A percentile compares a stretch with the other conserved stretches of the same genome.
phyloP scores from a whole-genome alignment of 1,140 invertebrate genomes.

The Zaprionus ornatus region DNA sequence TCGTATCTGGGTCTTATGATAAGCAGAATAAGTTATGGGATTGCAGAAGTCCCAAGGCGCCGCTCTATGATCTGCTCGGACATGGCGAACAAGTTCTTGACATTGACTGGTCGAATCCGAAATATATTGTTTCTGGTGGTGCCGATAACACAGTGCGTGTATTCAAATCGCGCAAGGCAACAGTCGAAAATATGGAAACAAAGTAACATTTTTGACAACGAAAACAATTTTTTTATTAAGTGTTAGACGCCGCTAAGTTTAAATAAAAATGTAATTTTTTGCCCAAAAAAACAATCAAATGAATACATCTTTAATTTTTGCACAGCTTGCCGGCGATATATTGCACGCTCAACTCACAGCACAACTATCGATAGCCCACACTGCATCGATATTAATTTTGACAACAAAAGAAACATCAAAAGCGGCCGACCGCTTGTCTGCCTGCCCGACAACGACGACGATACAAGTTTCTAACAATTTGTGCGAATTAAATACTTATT shows the following conservation, averaged over 20 bases:
- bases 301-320: background rate
- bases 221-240: conserved; percentile 20
- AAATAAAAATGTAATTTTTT: conserved; percentile 49
- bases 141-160: conserved; percentile 97
- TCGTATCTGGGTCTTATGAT: conserved; percentile 97
- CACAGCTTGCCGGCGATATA: conserved; percentile 26
- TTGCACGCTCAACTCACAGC: conserved; percentile 5
- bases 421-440: conserved; percentile 55
- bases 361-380: conserved; percentile 28
- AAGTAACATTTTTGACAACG: conserved; percentile 41
- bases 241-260: conserved; percentile 32
- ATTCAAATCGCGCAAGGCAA: conserved; percentile 88
- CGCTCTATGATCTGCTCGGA: conserved; percentile 96
- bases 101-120: conserved; percentile 96
- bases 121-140: conserved; percentile 95
- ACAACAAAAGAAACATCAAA: conserved; percentile 53
- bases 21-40: conserved; percentile 98
- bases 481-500: conserved; percentile 22
- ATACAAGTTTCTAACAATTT: conserved; percentile 27
- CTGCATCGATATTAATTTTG: conserved; percentile 42
- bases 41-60: conserved; percentile 94
- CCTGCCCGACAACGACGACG: conserved; percentile 19
- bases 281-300: conserved; percentile 7
- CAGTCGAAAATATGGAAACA: conserved; percentile 53
- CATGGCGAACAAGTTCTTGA: conserved; percentile 97